A percentile compares a stretch with the other conserved stretches of the same genome.
Conservation (phyloP, 2,113 vertebrate genomes). For the Eolophus roseicapilla region DNA sequence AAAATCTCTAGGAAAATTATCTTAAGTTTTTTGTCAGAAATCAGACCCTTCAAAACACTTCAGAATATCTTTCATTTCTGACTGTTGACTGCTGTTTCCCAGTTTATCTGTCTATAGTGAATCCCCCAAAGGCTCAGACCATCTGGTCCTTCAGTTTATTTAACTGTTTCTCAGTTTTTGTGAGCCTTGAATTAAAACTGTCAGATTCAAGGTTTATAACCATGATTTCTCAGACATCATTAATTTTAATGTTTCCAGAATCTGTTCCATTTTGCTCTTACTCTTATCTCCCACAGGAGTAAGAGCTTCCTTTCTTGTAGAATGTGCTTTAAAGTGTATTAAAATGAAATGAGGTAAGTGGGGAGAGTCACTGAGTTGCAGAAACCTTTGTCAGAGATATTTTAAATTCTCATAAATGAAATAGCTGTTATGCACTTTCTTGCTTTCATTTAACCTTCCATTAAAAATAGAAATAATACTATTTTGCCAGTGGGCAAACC, state of each 20-base stretch:
- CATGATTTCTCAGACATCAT: slow-evolving; percentile 55
- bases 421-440: background rate
- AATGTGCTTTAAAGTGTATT: background rate
- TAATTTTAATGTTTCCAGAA: slow-evolving; percentile 60
- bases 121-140: slow-evolving; percentile 55
- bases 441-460: background rate
- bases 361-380: background rate
- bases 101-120: slow-evolving; percentile 37
- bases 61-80: slow-evolving; percentile 39
- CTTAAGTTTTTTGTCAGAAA: slow-evolving; percentile 2
- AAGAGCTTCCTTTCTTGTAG: slow-evolving; percentile 3
- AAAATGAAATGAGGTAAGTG: background rate
- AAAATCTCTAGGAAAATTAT: background rate
- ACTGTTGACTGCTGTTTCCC: slow-evolving; percentile 39
- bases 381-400: background rate
- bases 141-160: slow-evolving; percentile 63
- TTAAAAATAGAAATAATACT: background rate
- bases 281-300: slow-evolving; percentile 14
- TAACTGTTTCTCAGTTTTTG: slow-evolving; percentile 52
- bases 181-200: slow-evolving; percentile 50
- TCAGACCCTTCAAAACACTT: slow-evolving; percentile 31
- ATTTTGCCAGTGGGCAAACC: background rate
- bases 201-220: slow-evolving; percentile 33
- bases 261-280: slow-evolving; percentile 48
- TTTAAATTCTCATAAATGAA: background rate